phyloP scores from a whole-genome alignment of 2,113 vertebrate genomes.

The Ailurus styani region DNA sequence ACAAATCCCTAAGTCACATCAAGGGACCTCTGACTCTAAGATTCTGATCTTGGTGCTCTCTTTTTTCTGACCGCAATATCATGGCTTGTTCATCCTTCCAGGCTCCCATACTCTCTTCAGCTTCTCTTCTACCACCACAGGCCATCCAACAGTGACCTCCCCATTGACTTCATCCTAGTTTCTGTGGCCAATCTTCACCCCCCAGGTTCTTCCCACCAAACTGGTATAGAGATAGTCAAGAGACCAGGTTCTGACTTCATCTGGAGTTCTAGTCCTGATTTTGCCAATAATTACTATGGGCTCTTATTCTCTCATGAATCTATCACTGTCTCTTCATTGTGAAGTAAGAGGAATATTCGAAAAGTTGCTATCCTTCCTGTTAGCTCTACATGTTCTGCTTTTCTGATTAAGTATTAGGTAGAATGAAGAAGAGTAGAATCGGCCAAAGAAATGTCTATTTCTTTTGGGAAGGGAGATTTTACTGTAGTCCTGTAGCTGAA shows the following conservation, averaged over 20 bases:
- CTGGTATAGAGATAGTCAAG: neutral
- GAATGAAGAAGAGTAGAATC: neutral
- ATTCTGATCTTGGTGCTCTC: neutral
- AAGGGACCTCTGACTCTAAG: neutral
- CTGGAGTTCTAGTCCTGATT: neutral
- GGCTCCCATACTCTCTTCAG: neutral
- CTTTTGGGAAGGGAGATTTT: neutral
- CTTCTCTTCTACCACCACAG: neutral
- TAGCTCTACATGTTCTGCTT: neutral
- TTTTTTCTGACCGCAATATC: neutral
- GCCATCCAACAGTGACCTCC: neutral
- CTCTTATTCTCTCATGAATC: neutral
- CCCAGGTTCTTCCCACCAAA: neutral
- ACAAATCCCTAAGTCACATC: neutral
- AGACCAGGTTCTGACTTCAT: neutral
- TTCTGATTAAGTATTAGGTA: neutral
- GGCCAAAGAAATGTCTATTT: neutral
- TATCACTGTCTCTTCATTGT: neutral
- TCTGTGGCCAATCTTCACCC: neutral
- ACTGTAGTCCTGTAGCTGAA: neutral
- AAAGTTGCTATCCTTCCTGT: neutral
- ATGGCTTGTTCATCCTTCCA: neutral
- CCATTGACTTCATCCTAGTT: neutral
- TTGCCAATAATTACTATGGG: neutral
- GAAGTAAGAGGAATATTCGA: neutral